These are phyloP conservation scores for Alsophila aescularia DNA, from an alignment of 2,888 invertebrate species.

Conservation along the genomic window DNA sequence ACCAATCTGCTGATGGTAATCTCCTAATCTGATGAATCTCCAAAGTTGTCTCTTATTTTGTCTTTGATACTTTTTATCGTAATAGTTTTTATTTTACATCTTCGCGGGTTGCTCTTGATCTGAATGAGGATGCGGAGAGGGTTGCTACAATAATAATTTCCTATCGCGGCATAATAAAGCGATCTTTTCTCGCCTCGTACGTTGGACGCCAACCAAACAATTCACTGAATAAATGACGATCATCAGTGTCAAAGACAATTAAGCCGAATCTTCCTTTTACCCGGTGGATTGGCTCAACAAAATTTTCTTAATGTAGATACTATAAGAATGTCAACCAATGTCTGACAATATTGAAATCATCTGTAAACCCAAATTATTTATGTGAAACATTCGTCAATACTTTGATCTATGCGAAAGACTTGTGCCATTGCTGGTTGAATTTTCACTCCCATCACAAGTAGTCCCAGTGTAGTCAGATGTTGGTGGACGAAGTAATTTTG, in stretches of 20 bases:
- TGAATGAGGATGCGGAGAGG: no score
- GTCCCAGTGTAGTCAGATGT: conserved; percentile 27
- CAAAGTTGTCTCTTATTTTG: not conserved
- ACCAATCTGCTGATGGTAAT: conserved; percentile 19
- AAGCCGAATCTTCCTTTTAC: not conserved
- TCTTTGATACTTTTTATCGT: conserved; percentile 7
- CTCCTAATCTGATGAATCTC: conserved; percentile 14
- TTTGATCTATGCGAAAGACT: conserved; percentile 26
- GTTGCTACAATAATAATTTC: no score
- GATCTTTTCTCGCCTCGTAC: no score
- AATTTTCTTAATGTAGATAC: conserved; percentile 29
- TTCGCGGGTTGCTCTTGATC: not conserved
- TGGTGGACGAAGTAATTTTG: conserved; percentile 32
- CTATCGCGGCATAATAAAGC: no score
- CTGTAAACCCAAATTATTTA: conserved; percentile 3
- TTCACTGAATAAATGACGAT: not conserved
- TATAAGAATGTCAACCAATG: conserved; percentile 25
- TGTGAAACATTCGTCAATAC: conserved; percentile 16
- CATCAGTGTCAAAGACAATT: not conserved
- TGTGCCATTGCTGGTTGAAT: conserved; percentile 32
- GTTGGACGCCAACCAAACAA: no score
- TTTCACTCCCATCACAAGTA: conserved; percentile 6
- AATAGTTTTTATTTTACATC: not conserved
- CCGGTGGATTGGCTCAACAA: conserved; percentile 27
- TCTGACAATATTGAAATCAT: conserved; percentile 24